phyloP scores from a whole-genome alignment of 2,888 invertebrate species.

The Eurytoma californica region DNA sequence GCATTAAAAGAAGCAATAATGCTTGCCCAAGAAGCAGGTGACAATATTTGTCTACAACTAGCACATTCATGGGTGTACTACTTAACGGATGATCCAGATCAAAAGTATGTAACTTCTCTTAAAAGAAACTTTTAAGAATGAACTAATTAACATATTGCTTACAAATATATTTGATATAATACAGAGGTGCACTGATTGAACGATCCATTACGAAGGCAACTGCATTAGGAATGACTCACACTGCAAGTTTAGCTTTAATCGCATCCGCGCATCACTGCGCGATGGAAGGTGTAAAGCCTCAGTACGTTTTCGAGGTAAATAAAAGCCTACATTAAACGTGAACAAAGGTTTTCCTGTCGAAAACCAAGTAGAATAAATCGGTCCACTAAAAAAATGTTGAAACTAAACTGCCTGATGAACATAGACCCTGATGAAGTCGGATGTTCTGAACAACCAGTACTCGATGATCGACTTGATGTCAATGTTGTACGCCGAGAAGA shows the following conservation, averaged over 20 bases:
- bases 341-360: background rate
- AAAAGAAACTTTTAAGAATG: background rate
- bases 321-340: background rate
- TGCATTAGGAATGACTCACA: conserved; percentile 82
- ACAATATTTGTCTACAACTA: conserved; percentile 89
- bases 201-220: conserved; percentile 83
- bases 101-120: conserved; percentile 70
- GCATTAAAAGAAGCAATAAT: conserved; percentile 91
- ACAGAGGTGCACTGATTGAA: conserved; percentile 80
- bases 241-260: conserved; percentile 84
- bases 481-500: conserved; percentile 87
- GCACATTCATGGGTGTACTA: conserved; percentile 89
- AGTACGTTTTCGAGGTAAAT: conserved; percentile 81
- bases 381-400: background rate
- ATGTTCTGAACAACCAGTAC: conserved; percentile 90
- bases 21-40: conserved; percentile 91
- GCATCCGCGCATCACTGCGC: conserved; percentile 87
- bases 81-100: conserved; percentile 71
- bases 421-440: conserved; percentile 88
- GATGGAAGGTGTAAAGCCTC: conserved; percentile 81
- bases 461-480: conserved; percentile 88
- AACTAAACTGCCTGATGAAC: conserved; percentile 63
- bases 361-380: background rate
- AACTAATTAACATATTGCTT: background rate
- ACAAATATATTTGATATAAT: conserved; percentile 13